phyloP scores from a whole-genome alignment of 2,797 vertebrate genomes.

The Pteropus rufus region DNA sequence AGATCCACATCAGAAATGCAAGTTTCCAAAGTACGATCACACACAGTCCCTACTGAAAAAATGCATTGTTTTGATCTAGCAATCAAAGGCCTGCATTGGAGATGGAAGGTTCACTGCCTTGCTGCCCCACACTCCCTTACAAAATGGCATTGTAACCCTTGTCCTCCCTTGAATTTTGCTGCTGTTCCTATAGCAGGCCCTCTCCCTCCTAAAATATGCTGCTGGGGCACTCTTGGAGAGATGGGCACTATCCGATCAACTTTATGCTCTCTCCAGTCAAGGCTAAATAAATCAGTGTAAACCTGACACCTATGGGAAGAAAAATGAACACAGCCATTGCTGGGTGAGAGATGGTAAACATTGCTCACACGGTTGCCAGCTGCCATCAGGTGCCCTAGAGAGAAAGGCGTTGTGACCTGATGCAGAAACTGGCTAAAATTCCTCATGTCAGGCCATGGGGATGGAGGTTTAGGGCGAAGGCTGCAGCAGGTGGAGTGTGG shows the following conservation, averaged over 20 bases:
- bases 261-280: conserved; percentile 43
- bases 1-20: conserved; percentile 43
- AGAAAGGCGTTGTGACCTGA: conserved; percentile 4
- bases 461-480: not conserved
- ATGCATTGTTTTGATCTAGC: conserved; percentile 25
- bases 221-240: conserved; percentile 8
- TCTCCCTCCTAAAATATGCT: conserved; percentile 47
- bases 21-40: not conserved
- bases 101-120: not conserved
- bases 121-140: not conserved
- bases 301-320: conserved; percentile 44
- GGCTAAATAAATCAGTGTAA: conserved; percentile 57
- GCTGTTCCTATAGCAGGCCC: not conserved
- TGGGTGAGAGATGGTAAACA: not conserved
- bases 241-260: conserved; percentile 25
- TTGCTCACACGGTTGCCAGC: not conserved
- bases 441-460: not conserved
- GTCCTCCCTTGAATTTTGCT: conserved; percentile 20
- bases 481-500: not conserved
- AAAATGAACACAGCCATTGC: not conserved
- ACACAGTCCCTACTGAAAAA: not conserved
- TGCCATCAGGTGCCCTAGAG: not conserved
- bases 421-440: conserved; percentile 14
- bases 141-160: conserved; percentile 16
- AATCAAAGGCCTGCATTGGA: conserved; percentile 20